These are phyloP conservation scores for Stenodera caucasica DNA, from an alignment of 2,888 invertebrate genomes.

Conservation along the genomic window DNA sequence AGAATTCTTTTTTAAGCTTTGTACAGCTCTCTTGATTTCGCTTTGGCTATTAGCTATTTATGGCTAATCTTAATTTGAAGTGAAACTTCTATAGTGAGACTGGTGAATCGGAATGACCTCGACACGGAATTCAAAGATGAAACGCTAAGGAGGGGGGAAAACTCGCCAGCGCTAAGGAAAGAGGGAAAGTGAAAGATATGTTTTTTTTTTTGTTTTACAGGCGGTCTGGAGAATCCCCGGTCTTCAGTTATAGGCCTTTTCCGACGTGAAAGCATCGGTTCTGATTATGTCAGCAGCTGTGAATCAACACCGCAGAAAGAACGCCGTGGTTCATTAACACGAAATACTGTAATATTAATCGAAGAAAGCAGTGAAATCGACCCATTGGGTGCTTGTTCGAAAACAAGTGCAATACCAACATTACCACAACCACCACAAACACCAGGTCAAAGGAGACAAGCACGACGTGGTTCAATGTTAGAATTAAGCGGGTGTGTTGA, in stretches of 20 bases:
- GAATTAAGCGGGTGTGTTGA: conserved; percentile 74
- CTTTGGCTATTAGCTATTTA: no score
- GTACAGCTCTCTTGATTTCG: no score
- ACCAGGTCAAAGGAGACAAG: conserved; percentile 66
- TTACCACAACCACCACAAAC: conserved; percentile 61
- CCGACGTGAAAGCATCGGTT: conserved; percentile 79
- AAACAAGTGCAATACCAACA: conserved; percentile 53
- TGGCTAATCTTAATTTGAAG: no score
- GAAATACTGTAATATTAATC: conserved; percentile 62
- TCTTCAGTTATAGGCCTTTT: conserved; percentile 89
- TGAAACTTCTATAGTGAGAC: no score
- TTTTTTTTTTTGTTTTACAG: conserved; percentile 51
- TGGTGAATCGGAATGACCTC: no score
- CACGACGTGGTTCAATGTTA: conserved; percentile 79
- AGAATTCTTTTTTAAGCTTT: no score
- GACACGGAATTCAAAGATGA: no score
- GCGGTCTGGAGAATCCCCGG: conserved; percentile 86
- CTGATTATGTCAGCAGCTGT: conserved; percentile 62
- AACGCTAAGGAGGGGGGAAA: no score
- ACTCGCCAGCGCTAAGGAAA: no score
- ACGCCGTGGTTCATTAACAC: conserved; percentile 46
- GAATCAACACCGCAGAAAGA: conserved; percentile 54
- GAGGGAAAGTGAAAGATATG: no score
- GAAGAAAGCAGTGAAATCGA: conserved; percentile 60
- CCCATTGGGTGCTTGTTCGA: conserved; percentile 50